phyloP scores from a whole-genome alignment of 1,140 invertebrate genomes.

The Ceratina calcarata region DNA sequence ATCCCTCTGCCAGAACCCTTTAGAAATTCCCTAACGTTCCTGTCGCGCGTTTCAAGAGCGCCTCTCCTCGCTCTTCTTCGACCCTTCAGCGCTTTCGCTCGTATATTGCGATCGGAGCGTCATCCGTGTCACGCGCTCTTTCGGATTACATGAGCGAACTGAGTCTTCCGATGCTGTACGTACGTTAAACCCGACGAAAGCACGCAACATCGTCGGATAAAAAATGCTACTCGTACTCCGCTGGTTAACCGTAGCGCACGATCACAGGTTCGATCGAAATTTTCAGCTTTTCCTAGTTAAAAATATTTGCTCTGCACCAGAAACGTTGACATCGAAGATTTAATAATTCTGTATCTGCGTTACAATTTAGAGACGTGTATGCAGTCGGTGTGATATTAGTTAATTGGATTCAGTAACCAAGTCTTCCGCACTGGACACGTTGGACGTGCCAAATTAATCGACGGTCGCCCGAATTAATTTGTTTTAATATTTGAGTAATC shows the following conservation, averaged over 20 bases:
- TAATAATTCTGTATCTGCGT: no score
- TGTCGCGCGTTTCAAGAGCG: neutral
- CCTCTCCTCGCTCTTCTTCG: neutral
- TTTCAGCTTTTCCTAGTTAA: no score
- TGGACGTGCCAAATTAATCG: no score
- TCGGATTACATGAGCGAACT: neutral
- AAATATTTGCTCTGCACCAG: no score
- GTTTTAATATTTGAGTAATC: no score
- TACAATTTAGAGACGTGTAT: no score
- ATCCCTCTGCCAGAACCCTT: neutral
- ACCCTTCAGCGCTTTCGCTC: neutral
- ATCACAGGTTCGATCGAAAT: neutral
- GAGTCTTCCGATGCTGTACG: neutral
- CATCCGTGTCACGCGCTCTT: neutral
- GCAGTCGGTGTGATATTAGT: no score
- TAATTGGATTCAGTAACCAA: no score
- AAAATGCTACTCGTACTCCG: neutral
- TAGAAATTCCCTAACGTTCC: neutral
- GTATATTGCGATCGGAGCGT: constrained; percentile 8
- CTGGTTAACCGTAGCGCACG: no score
- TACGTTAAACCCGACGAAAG: neutral
- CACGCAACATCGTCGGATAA: neutral
- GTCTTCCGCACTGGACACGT: no score
- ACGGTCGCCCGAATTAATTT: no score
- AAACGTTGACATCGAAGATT: no score